Base-by-base conservation (phyloP, 2,888 invertebrate genomes). In the Hemistola chrysoprasaria region DNA sequence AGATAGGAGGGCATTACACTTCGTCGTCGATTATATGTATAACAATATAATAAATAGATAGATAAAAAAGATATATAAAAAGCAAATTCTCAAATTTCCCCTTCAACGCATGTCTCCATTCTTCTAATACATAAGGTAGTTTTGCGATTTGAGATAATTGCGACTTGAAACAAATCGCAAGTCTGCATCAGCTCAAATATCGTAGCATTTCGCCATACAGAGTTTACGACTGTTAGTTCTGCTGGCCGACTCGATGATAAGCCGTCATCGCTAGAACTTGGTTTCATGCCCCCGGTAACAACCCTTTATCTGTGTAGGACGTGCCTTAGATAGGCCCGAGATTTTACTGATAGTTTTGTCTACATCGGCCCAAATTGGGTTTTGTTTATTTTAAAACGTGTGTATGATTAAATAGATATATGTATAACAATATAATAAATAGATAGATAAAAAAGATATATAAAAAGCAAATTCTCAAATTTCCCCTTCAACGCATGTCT, bases 171-270 rank as follows among this genome's bases (percentile, higher is more conserved):
- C 22, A 27, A 22, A 40, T 47, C 33, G 50, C 35, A 8, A 31
- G 50, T 53, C 41, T 54, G 50, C 4, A 6, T 6, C 4, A 25
- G 40, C 21, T 26, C 21, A 43, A 48, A 43, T 50, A 61, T 40
- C 55, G 48, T 51, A 53, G 68, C 74, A 68, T 66, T 61, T 62
- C 64, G 71, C 68, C 71, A 71, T 71, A 9, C n/a, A 65, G 58
- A 75, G 56, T 83, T 84, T 83, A 82, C 71, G 82, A 80, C 71
- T 75, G 77, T 73, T 72, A 77, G 81, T 77, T 73, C 62, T 65
- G 65, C 60, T 72, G 68, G 57, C n/a, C n/a, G n/a, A 67, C 71
- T 62, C 68, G 57, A 72, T 75, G 82, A 78, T 76, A 76, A 67
- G 77, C 75, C 78, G 81, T 82, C 80, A 72, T 74, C 66, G 66